These are phyloP conservation scores for Archips crataeganus DNA, from an alignment of 2,888 invertebrate genomes.

Conservation along the genomic window DNA sequence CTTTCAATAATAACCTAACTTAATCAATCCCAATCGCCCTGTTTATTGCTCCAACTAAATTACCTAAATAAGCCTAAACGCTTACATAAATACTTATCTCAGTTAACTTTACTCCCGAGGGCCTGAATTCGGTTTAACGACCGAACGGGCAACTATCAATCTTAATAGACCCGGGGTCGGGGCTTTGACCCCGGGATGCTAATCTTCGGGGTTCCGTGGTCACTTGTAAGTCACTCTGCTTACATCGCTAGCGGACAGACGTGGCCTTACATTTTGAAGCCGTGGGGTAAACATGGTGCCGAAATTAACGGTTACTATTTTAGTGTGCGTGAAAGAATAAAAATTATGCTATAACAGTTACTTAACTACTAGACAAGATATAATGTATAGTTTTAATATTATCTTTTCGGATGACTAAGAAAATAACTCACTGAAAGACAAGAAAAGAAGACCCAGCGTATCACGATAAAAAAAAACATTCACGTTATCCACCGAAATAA, in stretches of 20 bases:
- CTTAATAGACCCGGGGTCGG: conserved; percentile 26
- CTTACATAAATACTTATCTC: conserved; percentile 10
- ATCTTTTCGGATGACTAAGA: too few relatives aligned
- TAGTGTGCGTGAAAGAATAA: too few relatives aligned
- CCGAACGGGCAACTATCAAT: conserved; percentile 23
- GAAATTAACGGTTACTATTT: too few relatives aligned
- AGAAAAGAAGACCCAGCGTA: too few relatives aligned
- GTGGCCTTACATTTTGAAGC: not conserved
- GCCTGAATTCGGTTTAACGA: conserved; percentile 7
- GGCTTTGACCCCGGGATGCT: conserved; percentile 17
- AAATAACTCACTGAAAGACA: too few relatives aligned
- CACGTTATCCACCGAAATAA: too few relatives aligned
- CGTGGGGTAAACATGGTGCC: not conserved
- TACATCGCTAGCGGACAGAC: not conserved
- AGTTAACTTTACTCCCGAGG: conserved; percentile 13
- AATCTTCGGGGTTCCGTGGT: conserved; percentile 3
- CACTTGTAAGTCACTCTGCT: not conserved
- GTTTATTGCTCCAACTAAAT: conserved; percentile 9
- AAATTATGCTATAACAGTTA: too few relatives aligned
- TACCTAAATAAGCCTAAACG: conserved; percentile 14
- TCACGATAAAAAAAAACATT: too few relatives aligned
- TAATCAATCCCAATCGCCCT: not conserved
- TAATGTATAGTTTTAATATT: too few relatives aligned
- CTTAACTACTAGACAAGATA: too few relatives aligned
- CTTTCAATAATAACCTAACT: not conserved